Percentiles rank a stretch among this genome's conserved stretches.
phyloP scores from a whole-genome alignment of 1,140 invertebrate genomes.

The Philaenus spumarius region DNA sequence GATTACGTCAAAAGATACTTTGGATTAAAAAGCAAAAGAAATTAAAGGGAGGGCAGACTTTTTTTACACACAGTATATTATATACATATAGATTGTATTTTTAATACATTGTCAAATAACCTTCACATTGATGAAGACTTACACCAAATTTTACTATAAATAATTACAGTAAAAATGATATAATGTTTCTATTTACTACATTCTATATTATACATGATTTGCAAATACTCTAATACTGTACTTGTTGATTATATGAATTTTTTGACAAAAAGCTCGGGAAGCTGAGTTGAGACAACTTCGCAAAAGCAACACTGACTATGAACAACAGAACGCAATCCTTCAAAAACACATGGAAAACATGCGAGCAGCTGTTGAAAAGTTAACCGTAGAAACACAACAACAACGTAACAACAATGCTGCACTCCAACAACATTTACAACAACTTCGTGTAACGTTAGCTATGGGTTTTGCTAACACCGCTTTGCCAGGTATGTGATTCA shows the following conservation, averaged over 20 bases:
- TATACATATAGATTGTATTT: no score
- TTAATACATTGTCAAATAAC: no score
- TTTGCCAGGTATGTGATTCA: slow-evolving; percentile 66
- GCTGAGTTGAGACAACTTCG: slow-evolving; percentile 79
- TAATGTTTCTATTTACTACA: not conserved
- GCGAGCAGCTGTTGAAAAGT: slow-evolving; percentile 62
- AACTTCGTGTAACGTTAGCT: slow-evolving; percentile 58
- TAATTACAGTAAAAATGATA: not conserved
- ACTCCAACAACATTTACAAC: slow-evolving; percentile 68
- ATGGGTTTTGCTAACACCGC: slow-evolving; percentile 56
- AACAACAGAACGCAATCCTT: slow-evolving; percentile 90
- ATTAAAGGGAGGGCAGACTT: no score
- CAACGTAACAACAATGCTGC: slow-evolving; percentile 69
- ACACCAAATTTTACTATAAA: not conserved
- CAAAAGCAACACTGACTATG: slow-evolving; percentile 88
- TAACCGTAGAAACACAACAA: slow-evolving; percentile 67
- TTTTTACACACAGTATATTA: no score
- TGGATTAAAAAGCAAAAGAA: no score
- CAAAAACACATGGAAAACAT: slow-evolving; percentile 92
- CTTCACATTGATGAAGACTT: no score
- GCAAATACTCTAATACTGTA: not conserved
- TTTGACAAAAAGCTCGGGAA: slow-evolving; percentile 64
- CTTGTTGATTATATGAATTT: not conserved
- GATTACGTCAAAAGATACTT: no score
- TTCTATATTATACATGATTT: not conserved